These are phyloP conservation scores for Andrena bucephala DNA, from an alignment of 2,888 invertebrate genomes.

Conservation along the genomic window DNA sequence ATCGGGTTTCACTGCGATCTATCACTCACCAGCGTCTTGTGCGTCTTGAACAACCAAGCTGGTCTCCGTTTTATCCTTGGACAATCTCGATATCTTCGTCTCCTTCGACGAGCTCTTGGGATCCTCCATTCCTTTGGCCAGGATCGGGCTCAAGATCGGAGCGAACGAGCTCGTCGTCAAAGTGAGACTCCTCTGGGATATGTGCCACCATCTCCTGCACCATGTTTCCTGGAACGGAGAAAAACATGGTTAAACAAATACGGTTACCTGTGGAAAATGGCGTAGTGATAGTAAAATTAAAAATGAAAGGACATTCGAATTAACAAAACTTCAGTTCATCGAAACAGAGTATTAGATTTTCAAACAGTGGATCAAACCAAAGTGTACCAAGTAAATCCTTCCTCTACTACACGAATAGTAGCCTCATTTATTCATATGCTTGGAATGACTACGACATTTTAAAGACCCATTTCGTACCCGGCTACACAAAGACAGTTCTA, in stretches of 20 bases:
- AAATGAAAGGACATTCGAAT: no score
- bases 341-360: no score
- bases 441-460: no score
- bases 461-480: background rate
- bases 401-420: no score
- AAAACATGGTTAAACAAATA: background rate
- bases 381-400: no score
- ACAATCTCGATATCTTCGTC: constrained; percentile 33
- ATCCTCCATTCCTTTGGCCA: constrained; percentile 70
- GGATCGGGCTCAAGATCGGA: constrained; percentile 78
- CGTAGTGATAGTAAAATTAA: no score
- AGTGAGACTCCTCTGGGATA: constrained; percentile 79
- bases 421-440: no score
- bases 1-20: background rate
- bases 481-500: background rate
- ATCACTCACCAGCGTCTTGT: constrained; percentile 47
- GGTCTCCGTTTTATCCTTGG: constrained; percentile 9
- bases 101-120: constrained; percentile 35
- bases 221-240: constrained; percentile 87
- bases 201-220: constrained; percentile 87
- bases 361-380: no score
- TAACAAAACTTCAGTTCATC: no score
- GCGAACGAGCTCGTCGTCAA: constrained; percentile 75
- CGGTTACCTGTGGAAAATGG: no score
- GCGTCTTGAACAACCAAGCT: background rate